Conservation (phyloP, 2,888 invertebrate species). For the Drosophila recens region DNA sequence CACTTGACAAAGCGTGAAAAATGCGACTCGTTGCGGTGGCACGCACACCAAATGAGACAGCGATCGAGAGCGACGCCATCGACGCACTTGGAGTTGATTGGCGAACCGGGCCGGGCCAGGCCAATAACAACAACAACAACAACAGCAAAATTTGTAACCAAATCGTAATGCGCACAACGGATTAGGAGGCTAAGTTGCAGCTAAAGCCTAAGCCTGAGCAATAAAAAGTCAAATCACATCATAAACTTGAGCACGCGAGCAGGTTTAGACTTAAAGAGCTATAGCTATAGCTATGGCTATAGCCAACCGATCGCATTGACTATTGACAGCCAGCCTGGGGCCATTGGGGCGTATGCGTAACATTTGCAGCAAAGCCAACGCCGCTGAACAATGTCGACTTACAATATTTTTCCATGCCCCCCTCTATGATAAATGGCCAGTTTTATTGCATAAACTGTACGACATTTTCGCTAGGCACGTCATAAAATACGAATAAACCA, state of each 20-base stretch:
- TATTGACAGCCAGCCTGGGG: constrained; percentile 64
- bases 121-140: constrained; percentile 21
- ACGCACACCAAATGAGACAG: constrained; percentile 55
- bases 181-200: constrained; percentile 69
- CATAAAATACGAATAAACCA: constrained; percentile 40
- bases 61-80: constrained; percentile 56
- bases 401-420: constrained; percentile 57
- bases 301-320: constrained; percentile 28
- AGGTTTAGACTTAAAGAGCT: constrained; percentile 16
- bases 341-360: constrained; percentile 79
- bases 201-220: constrained; percentile 54
- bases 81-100: constrained; percentile 62
- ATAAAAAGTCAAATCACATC: constrained; percentile 71
- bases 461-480: constrained; percentile 73
- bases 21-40: constrained; percentile 52
- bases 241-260: constrained; percentile 44
- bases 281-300: no score
- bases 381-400: constrained; percentile 63
- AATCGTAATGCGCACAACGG: constrained; percentile 45
- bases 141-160: constrained; percentile 18
- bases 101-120: constrained; percentile 36
- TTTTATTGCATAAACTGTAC: constrained; percentile 79
- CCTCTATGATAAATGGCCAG: constrained; percentile 75
- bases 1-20: constrained; percentile 76
- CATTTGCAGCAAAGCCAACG: constrained; percentile 46